Evolutionary conservation across 2,113 vertebrate species (phyloP).

Genomic region (Ciconia boyciana): DNA sequence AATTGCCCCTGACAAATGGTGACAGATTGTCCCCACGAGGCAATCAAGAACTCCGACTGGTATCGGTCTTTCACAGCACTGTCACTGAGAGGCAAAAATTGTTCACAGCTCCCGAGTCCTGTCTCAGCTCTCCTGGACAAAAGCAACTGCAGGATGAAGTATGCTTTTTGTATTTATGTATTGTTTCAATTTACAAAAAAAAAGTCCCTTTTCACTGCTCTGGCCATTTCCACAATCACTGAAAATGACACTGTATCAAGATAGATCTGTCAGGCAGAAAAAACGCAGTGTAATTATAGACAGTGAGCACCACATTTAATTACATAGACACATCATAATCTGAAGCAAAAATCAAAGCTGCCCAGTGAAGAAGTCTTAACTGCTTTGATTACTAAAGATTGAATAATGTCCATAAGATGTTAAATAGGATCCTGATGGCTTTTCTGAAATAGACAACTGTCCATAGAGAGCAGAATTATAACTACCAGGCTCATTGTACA

Average conservation of each 20-base stretch:
- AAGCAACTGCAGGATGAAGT: not conserved
- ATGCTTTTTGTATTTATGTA: not conserved
- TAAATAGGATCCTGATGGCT: not conserved
- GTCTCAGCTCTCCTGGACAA: not conserved
- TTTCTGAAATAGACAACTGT: not conserved
- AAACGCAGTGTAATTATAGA: not conserved
- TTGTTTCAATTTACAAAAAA: not conserved
- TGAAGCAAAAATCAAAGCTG: conserved; percentile 24
- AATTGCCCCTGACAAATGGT: not conserved
- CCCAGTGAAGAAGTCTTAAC: not conserved
- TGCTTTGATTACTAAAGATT: not conserved
- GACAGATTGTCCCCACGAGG: not conserved
- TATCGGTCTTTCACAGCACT: not conserved
- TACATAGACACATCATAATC: not conserved
- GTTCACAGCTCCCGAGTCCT: not conserved
- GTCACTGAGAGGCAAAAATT: not conserved
- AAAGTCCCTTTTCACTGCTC: not conserved
- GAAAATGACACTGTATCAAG: not conserved
- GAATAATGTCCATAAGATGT: not conserved
- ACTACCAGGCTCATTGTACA: not conserved
- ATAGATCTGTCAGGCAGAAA: not conserved
- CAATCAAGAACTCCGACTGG: not conserved
- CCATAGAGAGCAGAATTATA: not conserved
- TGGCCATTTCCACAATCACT: not conserved
- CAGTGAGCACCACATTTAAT: not conserved